Evolutionary conservation across 2,797 vertebrate species (phyloP).

Genomic region (Naso thynnoides): DNA sequence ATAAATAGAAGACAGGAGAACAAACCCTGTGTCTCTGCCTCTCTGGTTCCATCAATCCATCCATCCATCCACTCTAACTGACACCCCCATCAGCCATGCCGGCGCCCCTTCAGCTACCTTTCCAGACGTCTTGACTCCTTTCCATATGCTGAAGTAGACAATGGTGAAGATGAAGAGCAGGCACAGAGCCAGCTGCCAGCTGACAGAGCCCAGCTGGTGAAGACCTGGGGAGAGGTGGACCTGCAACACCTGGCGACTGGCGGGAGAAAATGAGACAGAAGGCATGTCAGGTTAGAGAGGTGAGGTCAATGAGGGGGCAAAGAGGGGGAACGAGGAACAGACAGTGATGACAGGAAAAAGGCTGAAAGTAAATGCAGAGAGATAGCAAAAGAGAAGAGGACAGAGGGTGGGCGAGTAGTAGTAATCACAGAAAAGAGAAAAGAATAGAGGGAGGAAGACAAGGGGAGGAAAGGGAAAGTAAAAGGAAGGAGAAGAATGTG

Average conservation of each 20-base stretch:
- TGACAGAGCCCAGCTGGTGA: slow-evolving; percentile 93
- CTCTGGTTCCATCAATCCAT: slow-evolving; percentile 34
- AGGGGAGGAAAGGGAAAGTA: not conserved
- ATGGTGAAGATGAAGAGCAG: slow-evolving; percentile 95
- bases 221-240: slow-evolving; percentile 93
- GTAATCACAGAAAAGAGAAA: slow-evolving; percentile 4
- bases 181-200: slow-evolving; percentile 96
- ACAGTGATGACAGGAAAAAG: not conserved
- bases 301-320: not conserved
- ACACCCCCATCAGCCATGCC: slow-evolving; percentile 58
- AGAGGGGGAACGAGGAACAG: not conserved
- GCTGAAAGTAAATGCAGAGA: not conserved
- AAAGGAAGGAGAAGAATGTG: slow-evolving; percentile 21
- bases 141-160: slow-evolving; percentile 99
- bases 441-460: slow-evolving; percentile 2
- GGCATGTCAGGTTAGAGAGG: not conserved
- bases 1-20: slow-evolving; percentile 27
- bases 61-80: slow-evolving; percentile 57
- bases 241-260: slow-evolving; percentile 94
- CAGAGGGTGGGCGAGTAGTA: not conserved
- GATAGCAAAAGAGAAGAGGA: not conserved
- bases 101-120: slow-evolving; percentile 87
- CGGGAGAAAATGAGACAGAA: slow-evolving; percentile 29
- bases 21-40: slow-evolving; percentile 8
- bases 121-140: slow-evolving; percentile 98